Percentiles rank a stretch among this genome's conserved stretches.
These are phyloP conservation scores for Echinarachnius parma DNA, from an alignment of 53 echinoderm and acorn worm species.

Conservation along the genomic window DNA sequence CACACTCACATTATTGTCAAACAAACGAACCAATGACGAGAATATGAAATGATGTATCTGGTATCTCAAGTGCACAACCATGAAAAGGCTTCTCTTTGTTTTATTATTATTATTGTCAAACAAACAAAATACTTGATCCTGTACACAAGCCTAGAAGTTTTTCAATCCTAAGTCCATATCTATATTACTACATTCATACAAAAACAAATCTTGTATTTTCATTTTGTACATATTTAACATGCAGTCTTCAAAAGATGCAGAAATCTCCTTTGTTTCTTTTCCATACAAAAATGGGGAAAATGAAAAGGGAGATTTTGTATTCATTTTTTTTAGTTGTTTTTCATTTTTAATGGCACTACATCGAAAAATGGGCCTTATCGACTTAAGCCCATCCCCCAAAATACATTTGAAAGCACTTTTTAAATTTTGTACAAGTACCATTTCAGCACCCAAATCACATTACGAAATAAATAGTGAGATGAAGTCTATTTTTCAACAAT, in stretches of 20 bases:
- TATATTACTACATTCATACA: slow-evolving; percentile 50
- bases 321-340: too few relatives aligned
- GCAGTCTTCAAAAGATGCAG: slow-evolving; percentile 11
- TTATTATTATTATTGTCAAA: slow-evolving; percentile 30
- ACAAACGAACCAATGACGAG: too few relatives aligned
- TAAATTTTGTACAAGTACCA: too few relatives aligned
- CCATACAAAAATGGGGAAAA: background rate
- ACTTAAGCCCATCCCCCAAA: too few relatives aligned
- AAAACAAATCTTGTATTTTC: slow-evolving; percentile 43
- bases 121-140: slow-evolving; percentile 21
- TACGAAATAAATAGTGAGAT: too few relatives aligned
- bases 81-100: slow-evolving; percentile 31
- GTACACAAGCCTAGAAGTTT: slow-evolving; percentile 33
- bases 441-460: too few relatives aligned
- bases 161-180: slow-evolving; percentile 7
- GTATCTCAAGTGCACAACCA: slow-evolving; percentile 46
- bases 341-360: too few relatives aligned
- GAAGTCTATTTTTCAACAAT: too few relatives aligned
- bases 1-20: too few relatives aligned
- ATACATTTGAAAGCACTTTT: too few relatives aligned
- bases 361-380: too few relatives aligned
- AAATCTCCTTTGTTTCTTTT: background rate
- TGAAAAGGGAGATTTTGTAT: background rate
- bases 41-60: too few relatives aligned
- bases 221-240: slow-evolving; percentile 32